Evolutionary conservation across 2,797 vertebrate genomes (phyloP).

Genomic region (Sebastolobus alascanus): DNA sequence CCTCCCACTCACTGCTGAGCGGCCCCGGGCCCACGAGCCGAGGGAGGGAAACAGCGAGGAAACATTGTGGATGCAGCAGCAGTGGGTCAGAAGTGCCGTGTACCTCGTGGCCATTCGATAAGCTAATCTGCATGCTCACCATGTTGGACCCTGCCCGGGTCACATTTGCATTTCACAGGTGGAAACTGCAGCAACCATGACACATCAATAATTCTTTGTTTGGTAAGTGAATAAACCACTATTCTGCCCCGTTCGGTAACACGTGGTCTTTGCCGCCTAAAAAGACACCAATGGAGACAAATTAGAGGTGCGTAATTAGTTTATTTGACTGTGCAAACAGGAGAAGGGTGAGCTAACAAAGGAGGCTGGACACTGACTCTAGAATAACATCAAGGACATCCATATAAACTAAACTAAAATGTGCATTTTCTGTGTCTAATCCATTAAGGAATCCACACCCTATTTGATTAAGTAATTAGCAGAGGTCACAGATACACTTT

Average conservation of each 20-base stretch:
- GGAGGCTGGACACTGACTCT: neutral
- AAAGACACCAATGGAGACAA: constrained; percentile 41
- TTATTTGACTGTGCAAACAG: constrained; percentile 45
- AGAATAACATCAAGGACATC: constrained; percentile 20
- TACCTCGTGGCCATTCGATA: constrained; percentile 41
- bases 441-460: constrained; percentile 17
- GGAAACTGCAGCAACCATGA: constrained; percentile 60
- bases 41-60: constrained; percentile 12
- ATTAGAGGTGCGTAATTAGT: constrained; percentile 63
- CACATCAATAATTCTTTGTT: constrained; percentile 72
- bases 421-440: constrained; percentile 7
- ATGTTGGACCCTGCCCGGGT: constrained; percentile 47
- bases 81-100: constrained; percentile 44
- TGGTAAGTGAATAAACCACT: constrained; percentile 59
- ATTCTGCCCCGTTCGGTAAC: constrained; percentile 46
- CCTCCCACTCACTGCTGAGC: constrained; percentile 33
- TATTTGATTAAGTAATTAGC: constrained; percentile 57
- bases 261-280: constrained; percentile 52
- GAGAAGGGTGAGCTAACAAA: constrained; percentile 19
- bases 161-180: constrained; percentile 80
- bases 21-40: constrained; percentile 1
- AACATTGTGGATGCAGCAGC: constrained; percentile 20
- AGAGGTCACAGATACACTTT: constrained; percentile 52
- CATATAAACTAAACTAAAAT: constrained; percentile 9
- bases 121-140: constrained; percentile 70